Evolutionary conservation across 1,140 invertebrate genomes (phyloP), one percentile per base, ranked within the genome.

Genomic region (Drosophila ercepeae): DNA sequence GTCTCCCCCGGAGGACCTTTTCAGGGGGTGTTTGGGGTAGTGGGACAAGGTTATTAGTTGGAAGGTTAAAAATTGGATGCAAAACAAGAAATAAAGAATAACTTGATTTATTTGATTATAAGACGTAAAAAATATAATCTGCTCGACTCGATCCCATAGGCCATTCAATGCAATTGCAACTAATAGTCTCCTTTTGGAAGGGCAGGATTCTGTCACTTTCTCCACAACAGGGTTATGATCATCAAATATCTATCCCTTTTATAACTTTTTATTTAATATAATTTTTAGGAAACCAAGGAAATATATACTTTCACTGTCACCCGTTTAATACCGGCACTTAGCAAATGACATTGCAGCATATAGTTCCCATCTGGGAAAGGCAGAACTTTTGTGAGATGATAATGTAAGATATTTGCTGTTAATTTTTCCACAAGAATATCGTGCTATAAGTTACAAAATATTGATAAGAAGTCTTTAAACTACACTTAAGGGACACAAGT

Each of bases 11-110:
- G 14, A 23, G 29, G 25, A 16, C 14, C 29, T 32, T 18, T 29
- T 29, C 2, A 0, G 53, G 18, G 53, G n/a, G 21, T 32, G 53
- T 11, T 32, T 11, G 8, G 2, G 21, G 21, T 34, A 21, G 14
- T 16, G 55, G 39, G 8, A 63, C 32, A 25, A 3, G 11, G 9
- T 9, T 13, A 23, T 18, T 11, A 25, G 8, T 3, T n/a, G n/a
- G n/a, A n/a, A 18, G 27, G 5, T 32, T 23, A 11, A 16, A 59
- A 34, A 63, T 19, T 63, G 36, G 53, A 59, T 25, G 39, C 25
- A 23, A 59, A 61, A 44, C 4, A 16, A n/a, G n/a, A n/a, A n/a
- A n/a, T n/a, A n/a, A n/a, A 11, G 16, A 23, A n/a, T n/a, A 8
- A 3, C 27, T 27, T 27, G 7, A 7, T 27, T 27, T 27, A 27